phyloP scores from a whole-genome alignment of 2,113 vertebrate genomes.

The Pycnonotus jocosus region DNA sequence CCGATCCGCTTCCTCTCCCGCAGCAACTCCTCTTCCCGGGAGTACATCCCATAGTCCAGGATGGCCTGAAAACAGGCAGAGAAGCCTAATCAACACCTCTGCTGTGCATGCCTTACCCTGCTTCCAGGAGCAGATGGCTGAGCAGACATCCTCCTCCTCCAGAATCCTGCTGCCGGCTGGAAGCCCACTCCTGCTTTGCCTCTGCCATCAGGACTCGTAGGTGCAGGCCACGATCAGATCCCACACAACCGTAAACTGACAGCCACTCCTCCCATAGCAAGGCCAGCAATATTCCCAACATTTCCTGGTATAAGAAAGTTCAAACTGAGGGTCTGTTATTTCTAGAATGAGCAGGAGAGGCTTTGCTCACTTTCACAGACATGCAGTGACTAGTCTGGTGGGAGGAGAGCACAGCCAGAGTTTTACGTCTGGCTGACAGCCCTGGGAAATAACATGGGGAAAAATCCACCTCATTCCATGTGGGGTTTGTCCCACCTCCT shows the following conservation, averaged over 20 bases:
- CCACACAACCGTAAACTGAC: not conserved
- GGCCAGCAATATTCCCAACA: not conserved
- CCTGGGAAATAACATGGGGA: not conserved
- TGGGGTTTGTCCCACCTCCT: not conserved
- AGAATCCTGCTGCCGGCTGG: not conserved
- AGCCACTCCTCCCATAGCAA: not conserved
- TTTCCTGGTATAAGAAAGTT: not conserved
- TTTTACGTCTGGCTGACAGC: not conserved
- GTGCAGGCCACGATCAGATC: not conserved
- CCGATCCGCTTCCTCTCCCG: conserved; percentile 81
- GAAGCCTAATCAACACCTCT: not conserved
- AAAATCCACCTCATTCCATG: not conserved
- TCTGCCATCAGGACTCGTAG: not conserved
- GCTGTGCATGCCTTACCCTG: not conserved
- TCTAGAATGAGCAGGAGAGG: not conserved
- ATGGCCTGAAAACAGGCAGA: conserved; percentile 58
- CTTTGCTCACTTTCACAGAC: not conserved
- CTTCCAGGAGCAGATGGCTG: conserved; percentile 33
- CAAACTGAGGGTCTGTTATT: not conserved
- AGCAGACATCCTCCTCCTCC: conserved; percentile 33
- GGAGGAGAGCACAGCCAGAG: not conserved
- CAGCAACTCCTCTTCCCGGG: conserved; percentile 78
- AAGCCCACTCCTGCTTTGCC: not conserved
- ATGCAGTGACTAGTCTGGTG: not conserved
- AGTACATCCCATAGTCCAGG: conserved; percentile 84